Percentiles rank a stretch among this genome's conserved stretches.
Evolutionary conservation across 2,113 vertebrate genomes (phyloP).

Genomic region (Actenoides hombroni): DNA sequence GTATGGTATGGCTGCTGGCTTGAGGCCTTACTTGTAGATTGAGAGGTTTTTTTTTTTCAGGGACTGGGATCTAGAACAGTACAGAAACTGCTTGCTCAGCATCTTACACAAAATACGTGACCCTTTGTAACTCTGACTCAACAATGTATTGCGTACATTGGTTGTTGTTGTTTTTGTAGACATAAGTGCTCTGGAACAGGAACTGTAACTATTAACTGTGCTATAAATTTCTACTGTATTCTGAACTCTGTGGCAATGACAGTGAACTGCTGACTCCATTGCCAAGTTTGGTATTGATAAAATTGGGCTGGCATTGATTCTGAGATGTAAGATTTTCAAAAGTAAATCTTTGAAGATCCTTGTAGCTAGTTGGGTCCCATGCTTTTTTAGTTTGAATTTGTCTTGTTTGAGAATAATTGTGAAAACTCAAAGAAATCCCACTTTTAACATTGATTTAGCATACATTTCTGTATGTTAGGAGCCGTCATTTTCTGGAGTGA

Average conservation of each 20-base stretch:
- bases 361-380: not conserved
- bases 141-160: not conserved
- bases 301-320: not conserved
- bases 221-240: not conserved
- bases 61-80: not conserved
- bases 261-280: not conserved
- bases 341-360: not conserved
- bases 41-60: not conserved
- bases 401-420: not conserved
- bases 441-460: not conserved
- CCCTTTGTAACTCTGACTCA: not conserved
- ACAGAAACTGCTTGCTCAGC: not conserved
- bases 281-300: not conserved
- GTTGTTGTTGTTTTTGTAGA: not conserved
- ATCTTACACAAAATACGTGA: not conserved
- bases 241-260: not conserved
- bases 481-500: not conserved
- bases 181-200: not conserved
- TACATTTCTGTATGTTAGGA: not conserved
- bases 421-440: not conserved
- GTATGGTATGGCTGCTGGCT: not conserved
- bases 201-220: not conserved
- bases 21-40: not conserved
- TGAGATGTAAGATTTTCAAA: not conserved
- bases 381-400: not conserved